Evolutionary conservation across 2,888 invertebrate species (phyloP).

Genomic region (Strigamia transsilvanica): DNA sequence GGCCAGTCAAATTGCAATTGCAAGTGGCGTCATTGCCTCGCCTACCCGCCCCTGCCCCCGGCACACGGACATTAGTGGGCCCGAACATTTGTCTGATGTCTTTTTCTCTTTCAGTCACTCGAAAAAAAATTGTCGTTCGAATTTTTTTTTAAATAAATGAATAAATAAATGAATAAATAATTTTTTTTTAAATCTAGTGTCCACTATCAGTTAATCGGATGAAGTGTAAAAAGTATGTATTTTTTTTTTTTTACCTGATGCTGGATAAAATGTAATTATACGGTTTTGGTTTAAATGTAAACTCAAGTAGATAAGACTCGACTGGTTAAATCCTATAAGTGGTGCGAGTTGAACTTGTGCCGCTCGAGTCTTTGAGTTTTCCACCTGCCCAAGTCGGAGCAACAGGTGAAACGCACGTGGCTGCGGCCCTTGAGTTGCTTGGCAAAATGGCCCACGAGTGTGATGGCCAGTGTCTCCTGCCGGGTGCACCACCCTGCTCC

Average conservation of each 20-base stretch:
- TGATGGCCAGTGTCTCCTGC: slow-evolving; percentile 43
- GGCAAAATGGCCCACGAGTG: slow-evolving; percentile 41
- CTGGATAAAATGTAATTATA: no score
- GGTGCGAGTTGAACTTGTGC: neutral
- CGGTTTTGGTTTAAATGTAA: no score
- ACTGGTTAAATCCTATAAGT: no score
- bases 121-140: neutral
- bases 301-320: no score
- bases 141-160: neutral
- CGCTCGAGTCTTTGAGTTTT: neutral
- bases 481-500: slow-evolving; percentile 36
- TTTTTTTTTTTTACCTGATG: no score
- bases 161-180: neutral
- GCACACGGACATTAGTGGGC: neutral
- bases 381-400: neutral
- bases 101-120: neutral
- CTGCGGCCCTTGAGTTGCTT: slow-evolving; percentile 13
- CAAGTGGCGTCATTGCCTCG: neutral
- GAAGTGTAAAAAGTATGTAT: no score
- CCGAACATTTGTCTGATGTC: neutral
- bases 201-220: no score
- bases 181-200: no score
- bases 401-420: slow-evolving; percentile 44
- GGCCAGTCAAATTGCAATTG: slow-evolving; percentile 13
- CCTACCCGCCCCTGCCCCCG: neutral